phyloP scores from a whole-genome alignment of 1,140 invertebrate genomes.

The Drosophila dunni region DNA sequence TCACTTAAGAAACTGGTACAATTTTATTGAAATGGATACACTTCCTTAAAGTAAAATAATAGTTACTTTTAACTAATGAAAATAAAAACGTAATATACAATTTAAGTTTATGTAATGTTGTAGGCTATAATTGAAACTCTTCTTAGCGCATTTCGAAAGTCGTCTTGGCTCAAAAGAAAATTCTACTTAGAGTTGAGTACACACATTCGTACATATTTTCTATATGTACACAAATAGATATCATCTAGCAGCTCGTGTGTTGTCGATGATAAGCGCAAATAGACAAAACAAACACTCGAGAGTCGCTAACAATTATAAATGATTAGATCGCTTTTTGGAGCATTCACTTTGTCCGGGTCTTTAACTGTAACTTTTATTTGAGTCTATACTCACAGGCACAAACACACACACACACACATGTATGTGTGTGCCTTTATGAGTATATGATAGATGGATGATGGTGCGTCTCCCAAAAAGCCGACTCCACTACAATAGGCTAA shows the following conservation, averaged over 20 bases:
- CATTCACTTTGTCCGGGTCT: constrained; percentile 74
- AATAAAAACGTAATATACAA: too few species aligned
- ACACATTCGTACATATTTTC: constrained; percentile 32
- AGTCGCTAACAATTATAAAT: constrained; percentile 80
- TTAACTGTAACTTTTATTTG: constrained; percentile 71
- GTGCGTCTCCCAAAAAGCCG: constrained; percentile 26
- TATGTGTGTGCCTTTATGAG: too few species aligned
- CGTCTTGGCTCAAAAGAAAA: constrained; percentile 9
- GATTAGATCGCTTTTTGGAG: constrained; percentile 82
- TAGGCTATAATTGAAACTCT: too few species aligned
- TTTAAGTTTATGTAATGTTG: too few species aligned
- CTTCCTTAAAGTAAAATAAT: too few species aligned
- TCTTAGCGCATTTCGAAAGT: neutral
- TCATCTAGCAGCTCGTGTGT: constrained; percentile 52
- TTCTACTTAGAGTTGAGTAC: neutral
- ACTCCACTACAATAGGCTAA: constrained; percentile 3
- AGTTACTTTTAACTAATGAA: too few species aligned
- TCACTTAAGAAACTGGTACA: too few species aligned
- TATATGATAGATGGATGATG: constrained; percentile 36
- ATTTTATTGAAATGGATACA: neutral
- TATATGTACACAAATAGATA: constrained; percentile 52
- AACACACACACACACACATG: too few species aligned
- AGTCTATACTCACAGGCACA: neutral
- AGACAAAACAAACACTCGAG: constrained; percentile 78
- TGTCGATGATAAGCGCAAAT: constrained; percentile 78